phyloP scores from a whole-genome alignment of 2,113 vertebrate genomes.

The Channa argus region DNA sequence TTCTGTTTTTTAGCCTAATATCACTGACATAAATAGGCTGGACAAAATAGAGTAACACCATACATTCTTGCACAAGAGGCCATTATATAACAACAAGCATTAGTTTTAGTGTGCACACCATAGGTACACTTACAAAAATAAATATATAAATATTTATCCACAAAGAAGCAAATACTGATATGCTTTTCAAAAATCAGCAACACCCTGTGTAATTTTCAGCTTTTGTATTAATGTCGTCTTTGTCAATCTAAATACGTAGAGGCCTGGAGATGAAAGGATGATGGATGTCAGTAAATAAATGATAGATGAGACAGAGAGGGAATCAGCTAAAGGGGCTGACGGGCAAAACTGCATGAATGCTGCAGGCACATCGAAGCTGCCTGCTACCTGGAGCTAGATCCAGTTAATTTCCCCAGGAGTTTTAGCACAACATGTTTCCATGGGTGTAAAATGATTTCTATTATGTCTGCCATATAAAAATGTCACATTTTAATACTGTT shows the following conservation, averaged over 20 bases:
- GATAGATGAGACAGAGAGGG: slow-evolving; percentile 69
- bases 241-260: slow-evolving; percentile 60
- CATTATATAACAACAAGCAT: too few species aligned
- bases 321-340: slow-evolving; percentile 59
- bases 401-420: slow-evolving; percentile 9
- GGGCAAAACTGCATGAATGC: slow-evolving; percentile 55
- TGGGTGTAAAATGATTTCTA: slow-evolving; percentile 27
- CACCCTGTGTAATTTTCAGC: slow-evolving; percentile 47
- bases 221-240: slow-evolving; percentile 49
- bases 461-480: neutral
- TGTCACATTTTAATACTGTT: slow-evolving; percentile 8
- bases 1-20: too few species aligned
- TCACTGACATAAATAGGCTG: too few species aligned
- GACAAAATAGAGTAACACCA: too few species aligned
- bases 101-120: too few species aligned
- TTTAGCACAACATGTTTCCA: slow-evolving; percentile 37
- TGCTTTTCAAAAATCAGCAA: slow-evolving; percentile 17
- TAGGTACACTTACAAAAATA: neutral
- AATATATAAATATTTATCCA: neutral
- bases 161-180: slow-evolving; percentile 8
- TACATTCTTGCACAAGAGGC: too few species aligned
- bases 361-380: slow-evolving; percentile 53
- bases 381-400: slow-evolving; percentile 45
- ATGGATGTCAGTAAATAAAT: slow-evolving; percentile 71
- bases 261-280: slow-evolving; percentile 71